A percentile compares a stretch with the other conserved stretches of the same genome.
Conservation (phyloP, 2,888 invertebrate genomes). For the Drosophila emarginata region DNA sequence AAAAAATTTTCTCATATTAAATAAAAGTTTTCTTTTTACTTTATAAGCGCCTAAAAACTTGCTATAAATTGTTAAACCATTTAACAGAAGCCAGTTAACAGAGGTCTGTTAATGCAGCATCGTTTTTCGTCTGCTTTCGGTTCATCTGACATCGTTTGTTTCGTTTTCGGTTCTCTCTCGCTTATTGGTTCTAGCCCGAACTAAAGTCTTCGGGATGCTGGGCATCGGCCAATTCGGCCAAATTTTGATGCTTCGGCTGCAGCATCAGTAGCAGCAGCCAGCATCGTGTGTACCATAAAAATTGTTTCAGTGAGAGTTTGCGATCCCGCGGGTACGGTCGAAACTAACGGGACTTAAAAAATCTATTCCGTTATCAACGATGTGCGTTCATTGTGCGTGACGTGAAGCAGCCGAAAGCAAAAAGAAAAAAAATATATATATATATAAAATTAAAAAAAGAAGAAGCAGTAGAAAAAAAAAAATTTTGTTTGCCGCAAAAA, state of each 20-base stretch:
- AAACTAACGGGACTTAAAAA: slow-evolving; percentile 74
- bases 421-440: slow-evolving; percentile 2
- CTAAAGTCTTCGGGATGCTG: slow-evolving; percentile 62
- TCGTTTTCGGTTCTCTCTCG: slow-evolving; percentile 13
- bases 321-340: slow-evolving; percentile 83
- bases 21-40: neutral
- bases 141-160: neutral
- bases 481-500: slow-evolving; percentile 13
- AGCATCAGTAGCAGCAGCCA: slow-evolving; percentile 31
- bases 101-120: slow-evolving; percentile 32
- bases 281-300: slow-evolving; percentile 81
- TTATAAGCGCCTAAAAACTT: slow-evolving; percentile 25
- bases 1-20: neutral
- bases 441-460: neutral
- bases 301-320: slow-evolving; percentile 82
- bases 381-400: slow-evolving; percentile 23
- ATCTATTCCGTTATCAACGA: slow-evolving; percentile 41
- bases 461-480: neutral
- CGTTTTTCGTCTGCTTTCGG: slow-evolving; percentile 8
- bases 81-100: slow-evolving; percentile 19
- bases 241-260: neutral
- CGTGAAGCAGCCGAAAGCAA: slow-evolving; percentile 19
- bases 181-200: slow-evolving; percentile 27
- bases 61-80: slow-evolving; percentile 50
- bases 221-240: slow-evolving; percentile 20